Percentiles rank a stretch among this genome's conserved stretches.
phyloP scores from a whole-genome alignment of 2,797 vertebrate species.

The Danionella dracula region DNA sequence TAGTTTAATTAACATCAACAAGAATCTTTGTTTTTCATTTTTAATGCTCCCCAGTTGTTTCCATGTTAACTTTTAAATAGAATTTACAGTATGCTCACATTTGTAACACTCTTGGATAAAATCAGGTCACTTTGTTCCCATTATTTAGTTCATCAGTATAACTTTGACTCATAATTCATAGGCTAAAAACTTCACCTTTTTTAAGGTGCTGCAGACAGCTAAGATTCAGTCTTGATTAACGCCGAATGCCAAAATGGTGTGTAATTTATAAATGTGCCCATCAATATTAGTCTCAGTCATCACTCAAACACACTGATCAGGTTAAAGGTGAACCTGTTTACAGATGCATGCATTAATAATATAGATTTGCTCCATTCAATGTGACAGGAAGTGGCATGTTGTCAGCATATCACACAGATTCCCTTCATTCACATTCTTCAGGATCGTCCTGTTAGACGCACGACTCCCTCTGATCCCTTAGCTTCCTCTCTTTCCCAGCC shows the following conservation, averaged over 20 bases:
- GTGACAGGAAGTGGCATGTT: conserved; percentile 29
- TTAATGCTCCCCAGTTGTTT: no score
- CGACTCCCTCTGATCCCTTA: background rate
- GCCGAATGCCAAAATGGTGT: conserved; percentile 30
- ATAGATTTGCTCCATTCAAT: conserved; percentile 30
- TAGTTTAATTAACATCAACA: no score
- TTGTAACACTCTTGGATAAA: no score
- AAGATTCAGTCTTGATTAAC: conserved; percentile 48
- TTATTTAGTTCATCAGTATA: no score
- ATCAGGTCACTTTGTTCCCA: no score
- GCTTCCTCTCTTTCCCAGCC: background rate
- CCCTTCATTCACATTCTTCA: conserved; percentile 36
- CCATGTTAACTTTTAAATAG: no score
- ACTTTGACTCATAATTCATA: no score
- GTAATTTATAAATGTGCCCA: conserved; percentile 28
- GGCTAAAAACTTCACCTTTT: conserved; percentile 43
- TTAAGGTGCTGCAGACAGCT: conserved; percentile 2
- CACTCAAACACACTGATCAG: background rate
- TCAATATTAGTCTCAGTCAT: conserved; percentile 25
- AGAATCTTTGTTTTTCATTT: no score
- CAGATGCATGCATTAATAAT: conserved; percentile 38
- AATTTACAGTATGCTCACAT: no score
- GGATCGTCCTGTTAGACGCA: background rate
- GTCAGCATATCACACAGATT: conserved; percentile 32
- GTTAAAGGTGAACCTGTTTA: conserved; percentile 40